Evolutionary conservation across 2,888 invertebrate species (phyloP).

Genomic region (Nemurella pictetii): DNA sequence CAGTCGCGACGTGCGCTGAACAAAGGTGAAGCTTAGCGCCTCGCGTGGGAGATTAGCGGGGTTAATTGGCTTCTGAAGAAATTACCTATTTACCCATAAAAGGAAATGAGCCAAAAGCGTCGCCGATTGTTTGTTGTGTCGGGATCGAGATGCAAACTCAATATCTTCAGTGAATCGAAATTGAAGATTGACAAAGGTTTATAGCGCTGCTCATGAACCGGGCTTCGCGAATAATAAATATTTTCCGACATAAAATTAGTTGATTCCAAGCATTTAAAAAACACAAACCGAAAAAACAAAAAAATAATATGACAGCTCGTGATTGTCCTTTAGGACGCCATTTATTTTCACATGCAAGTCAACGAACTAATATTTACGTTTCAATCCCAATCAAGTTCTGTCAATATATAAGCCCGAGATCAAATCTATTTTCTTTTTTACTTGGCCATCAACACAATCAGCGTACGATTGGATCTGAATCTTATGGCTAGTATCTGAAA

Average conservation of each 20-base stretch:
- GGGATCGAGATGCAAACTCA: too few species aligned
- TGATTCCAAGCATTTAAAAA: slow-evolving; percentile 21
- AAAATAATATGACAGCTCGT: neutral
- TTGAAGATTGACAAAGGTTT: neutral
- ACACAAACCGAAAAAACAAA: neutral
- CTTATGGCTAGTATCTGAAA: too few species aligned
- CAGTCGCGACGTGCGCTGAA: neutral
- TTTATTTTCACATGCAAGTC: too few species aligned
- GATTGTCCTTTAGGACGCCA: neutral
- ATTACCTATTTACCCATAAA: neutral
- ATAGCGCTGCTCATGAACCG: neutral
- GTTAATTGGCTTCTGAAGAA: neutral
- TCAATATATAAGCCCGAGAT: neutral
- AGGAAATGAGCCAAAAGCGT: too few species aligned
- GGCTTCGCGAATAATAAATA: neutral
- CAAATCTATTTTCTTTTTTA: neutral
- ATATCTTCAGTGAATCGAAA: too few species aligned
- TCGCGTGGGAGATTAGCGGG: neutral
- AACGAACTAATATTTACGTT: neutral
- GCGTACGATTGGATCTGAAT: neutral
- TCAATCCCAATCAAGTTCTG: neutral
- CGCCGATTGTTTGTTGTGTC: too few species aligned
- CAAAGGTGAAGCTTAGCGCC: neutral
- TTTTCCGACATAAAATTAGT: slow-evolving; percentile 16
- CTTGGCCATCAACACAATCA: neutral